Evolutionary conservation across 2,888 invertebrate species (phyloP).

Genomic region (Acanthopleura granulata): DNA sequence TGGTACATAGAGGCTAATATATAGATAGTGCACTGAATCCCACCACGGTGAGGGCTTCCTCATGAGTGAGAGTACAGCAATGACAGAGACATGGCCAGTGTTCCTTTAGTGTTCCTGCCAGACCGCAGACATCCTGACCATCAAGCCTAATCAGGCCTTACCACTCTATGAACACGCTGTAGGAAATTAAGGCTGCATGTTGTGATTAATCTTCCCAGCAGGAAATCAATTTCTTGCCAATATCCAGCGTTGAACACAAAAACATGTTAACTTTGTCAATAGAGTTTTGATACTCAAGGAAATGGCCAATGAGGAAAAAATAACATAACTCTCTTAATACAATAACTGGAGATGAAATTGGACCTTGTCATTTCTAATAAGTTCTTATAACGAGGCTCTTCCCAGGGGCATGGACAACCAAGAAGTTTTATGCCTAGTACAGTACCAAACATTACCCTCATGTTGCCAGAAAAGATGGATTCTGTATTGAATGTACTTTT

Average conservation of each 20-base stretch:
- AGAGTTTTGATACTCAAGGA: neutral
- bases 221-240: constrained; percentile 12
- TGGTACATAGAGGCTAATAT: too few relatives aligned
- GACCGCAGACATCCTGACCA: too few relatives aligned
- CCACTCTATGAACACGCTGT: neutral
- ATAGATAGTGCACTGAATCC: too few relatives aligned
- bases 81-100: too few relatives aligned
- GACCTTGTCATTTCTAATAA: neutral
- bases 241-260: neutral
- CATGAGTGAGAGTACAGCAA: too few relatives aligned
- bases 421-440: too few relatives aligned
- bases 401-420: neutral
- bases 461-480: too few relatives aligned
- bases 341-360: constrained; percentile 5
- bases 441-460: too few relatives aligned
- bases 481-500: too few relatives aligned
- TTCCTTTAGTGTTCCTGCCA: too few relatives aligned
- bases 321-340: neutral
- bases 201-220: constrained; percentile 12
- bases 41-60: too few relatives aligned
- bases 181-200: constrained; percentile 8
- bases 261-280: constrained; percentile 7
- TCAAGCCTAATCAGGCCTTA: too few relatives aligned
- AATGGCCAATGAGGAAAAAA: constrained; percentile 1
- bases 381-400: neutral